Evolutionary conservation across 2,113 vertebrate species (phyloP).

Genomic region (Cinclus cinclus): DNA sequence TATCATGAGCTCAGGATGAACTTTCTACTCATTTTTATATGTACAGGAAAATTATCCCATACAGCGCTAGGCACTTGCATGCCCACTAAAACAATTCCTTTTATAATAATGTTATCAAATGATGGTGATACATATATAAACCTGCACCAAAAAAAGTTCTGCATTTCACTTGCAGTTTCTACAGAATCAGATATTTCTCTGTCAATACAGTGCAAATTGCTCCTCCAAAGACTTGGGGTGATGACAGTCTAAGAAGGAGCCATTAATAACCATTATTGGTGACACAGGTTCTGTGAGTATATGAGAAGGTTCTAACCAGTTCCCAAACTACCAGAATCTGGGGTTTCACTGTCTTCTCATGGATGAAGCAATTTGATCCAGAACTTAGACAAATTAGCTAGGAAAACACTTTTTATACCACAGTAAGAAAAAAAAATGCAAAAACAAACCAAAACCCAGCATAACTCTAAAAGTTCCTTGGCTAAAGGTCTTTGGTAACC

Average conservation of each 20-base stretch:
- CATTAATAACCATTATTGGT: rapidly evolving
- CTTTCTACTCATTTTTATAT: neutral
- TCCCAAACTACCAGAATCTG: neutral
- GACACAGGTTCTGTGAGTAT: neutral
- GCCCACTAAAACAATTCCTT: neutral
- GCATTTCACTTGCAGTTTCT: neutral
- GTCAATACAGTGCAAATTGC: neutral
- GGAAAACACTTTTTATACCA: neutral
- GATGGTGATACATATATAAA: rapidly evolving
- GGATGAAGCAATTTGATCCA: neutral
- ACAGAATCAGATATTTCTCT: neutral
- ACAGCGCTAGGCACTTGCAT: neutral
- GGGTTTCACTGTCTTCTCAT: neutral
- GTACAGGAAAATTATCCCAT: neutral
- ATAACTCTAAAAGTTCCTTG: neutral
- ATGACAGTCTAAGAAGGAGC: neutral
- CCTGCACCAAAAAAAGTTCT: neutral
- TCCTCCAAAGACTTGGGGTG: neutral
- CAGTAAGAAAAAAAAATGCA: neutral
- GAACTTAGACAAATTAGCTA: neutral
- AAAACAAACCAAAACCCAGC: neutral
- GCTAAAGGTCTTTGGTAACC: neutral
- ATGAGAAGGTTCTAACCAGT: neutral
- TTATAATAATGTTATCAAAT: neutral
- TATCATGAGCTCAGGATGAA: neutral